Percentiles rank a stretch among this genome's conserved stretches.
phyloP scores from a whole-genome alignment of 2,113 vertebrate species.

The Holacanthus passer region DNA sequence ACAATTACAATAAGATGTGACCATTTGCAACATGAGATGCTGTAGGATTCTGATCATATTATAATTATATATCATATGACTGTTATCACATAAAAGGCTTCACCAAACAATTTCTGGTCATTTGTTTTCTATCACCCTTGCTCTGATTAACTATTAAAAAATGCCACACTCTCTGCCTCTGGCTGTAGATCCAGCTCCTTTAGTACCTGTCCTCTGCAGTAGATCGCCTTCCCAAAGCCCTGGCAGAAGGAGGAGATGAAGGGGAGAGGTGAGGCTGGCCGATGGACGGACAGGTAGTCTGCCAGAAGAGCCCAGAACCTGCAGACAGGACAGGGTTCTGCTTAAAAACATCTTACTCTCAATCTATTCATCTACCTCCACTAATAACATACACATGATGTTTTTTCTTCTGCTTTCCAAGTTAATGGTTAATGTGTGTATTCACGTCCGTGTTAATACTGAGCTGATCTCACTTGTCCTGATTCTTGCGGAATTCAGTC shows the following conservation, averaged over 20 bases:
- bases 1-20: too few relatives aligned
- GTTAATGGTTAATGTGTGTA: neutral
- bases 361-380: neutral
- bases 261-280: constrained; percentile 84
- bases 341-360: neutral
- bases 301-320: constrained; percentile 92
- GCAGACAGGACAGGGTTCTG: constrained; percentile 9
- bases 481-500: constrained; percentile 88
- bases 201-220: constrained; percentile 88
- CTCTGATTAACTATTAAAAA: too few relatives aligned
- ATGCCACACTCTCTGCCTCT: neutral
- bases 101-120: neutral
- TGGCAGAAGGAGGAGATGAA: constrained; percentile 93
- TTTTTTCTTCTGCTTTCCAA: neutral
- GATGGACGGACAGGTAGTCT: constrained; percentile 86
- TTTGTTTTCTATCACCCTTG: neutral
- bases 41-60: too few relatives aligned
- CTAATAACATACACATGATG: neutral
- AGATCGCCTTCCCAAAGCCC: constrained; percentile 90
- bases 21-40: too few relatives aligned
- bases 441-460: neutral
- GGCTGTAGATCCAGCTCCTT: neutral
- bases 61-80: too few relatives aligned
- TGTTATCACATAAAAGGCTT: neutral
- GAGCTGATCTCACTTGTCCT: constrained; percentile 88